Base-by-base conservation (phyloP, 2,113 vertebrate species). In the Archilochus colubris region DNA sequence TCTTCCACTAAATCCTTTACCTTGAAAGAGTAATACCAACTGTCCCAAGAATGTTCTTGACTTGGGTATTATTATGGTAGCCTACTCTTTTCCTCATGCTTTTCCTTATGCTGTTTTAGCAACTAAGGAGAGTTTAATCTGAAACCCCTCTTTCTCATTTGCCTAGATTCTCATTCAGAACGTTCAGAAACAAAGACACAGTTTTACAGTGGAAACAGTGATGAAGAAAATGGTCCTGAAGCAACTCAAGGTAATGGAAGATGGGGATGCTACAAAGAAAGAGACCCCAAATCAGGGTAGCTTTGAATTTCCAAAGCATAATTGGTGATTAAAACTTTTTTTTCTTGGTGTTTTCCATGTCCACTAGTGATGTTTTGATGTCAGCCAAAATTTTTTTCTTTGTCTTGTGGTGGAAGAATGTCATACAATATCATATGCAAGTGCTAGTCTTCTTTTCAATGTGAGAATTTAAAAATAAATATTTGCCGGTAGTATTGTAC, bases 211-310 rank as follows among this genome's bases (percentile, higher is more conserved):
- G 3, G 4, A 6, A 48, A 68, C 13, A 67, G 23, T 19, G 77
- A 89, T 10, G 74, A 94, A 94, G 93, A 78, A 92, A 91, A 72
- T 23, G 14, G 8, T 54, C 50, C 87, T 54, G 70, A 11, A 76
- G n/a, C 16, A 88, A 62, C 40, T 58, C 74, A 93, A 95, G 91
- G 87, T 92, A 84, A 94, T 19, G 25, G 36, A 77, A 83, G 22
- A 92, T 18, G 15, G 20, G 30, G 8, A 38, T 48, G 9, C 12
- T 44, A 55, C 15, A 87, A 70, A 81, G 53, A 77, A 70, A 84
- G 40, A 87, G 12, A 76, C 3, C 1, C 31, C 6, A 72, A 50
- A 44, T 68, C 57, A 79, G 7, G 5, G 59, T 54, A 76, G 48
- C 9, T 81, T 86, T 75, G 48, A 48, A 82, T 44, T 82, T 75